These are phyloP conservation scores for Cygnus olor DNA, from an alignment of 2,797 vertebrate genomes.

Conservation along the genomic window DNA sequence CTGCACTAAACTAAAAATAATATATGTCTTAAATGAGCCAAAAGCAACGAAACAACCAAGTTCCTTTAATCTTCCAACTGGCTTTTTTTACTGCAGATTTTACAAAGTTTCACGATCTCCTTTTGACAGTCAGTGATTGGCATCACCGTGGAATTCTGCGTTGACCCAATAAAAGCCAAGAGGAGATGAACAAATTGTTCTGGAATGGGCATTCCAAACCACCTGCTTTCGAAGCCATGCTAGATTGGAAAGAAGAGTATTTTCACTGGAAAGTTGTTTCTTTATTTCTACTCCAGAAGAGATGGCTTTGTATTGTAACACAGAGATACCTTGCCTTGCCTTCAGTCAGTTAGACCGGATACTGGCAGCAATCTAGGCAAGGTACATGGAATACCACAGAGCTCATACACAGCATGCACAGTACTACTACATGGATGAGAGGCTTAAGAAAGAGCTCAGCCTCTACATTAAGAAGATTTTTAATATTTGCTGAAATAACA, in stretches of 20 bases:
- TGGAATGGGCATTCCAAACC: neutral
- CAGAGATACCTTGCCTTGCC: neutral
- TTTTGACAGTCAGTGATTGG: neutral
- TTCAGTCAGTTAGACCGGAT: neutral
- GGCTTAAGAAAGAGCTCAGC: neutral
- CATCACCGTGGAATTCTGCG: neutral
- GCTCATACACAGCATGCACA: fast-evolving
- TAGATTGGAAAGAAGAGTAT: neutral
- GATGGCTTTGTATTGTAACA: neutral
- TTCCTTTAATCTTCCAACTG: neutral
- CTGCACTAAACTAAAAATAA: neutral
- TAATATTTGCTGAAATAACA: constrained; percentile 10
- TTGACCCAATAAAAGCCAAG: neutral
- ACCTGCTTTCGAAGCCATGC: neutral
- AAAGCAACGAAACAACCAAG: neutral
- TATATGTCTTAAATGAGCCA: neutral
- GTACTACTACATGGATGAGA: neutral
- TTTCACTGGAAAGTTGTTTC: neutral
- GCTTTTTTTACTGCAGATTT: neutral
- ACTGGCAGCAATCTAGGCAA: neutral
- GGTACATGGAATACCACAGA: neutral
- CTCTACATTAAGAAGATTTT: neutral
- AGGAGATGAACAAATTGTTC: neutral
- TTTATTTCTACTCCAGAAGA: neutral
- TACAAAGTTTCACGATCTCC: neutral